Percentiles rank a stretch among this genome's conserved stretches.
phyloP scores from a whole-genome alignment of 2,888 invertebrate species.

The Belgica antarctica region DNA sequence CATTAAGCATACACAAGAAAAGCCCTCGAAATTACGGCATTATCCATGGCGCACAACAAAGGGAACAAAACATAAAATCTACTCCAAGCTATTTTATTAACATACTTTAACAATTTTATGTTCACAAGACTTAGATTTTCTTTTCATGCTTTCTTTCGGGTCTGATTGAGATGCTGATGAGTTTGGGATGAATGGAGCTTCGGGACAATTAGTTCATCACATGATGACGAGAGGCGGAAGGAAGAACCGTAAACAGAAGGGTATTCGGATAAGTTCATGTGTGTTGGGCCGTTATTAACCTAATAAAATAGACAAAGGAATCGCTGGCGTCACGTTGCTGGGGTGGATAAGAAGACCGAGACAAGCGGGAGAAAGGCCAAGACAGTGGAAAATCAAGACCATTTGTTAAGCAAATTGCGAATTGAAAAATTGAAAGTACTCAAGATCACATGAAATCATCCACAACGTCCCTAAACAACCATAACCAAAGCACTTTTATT shows the following conservation, averaged over 20 bases:
- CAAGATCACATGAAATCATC: too few species aligned
- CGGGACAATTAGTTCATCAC: constrained; percentile 1
- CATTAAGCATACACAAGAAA: constrained; percentile 43
- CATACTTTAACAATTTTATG: constrained; percentile 40
- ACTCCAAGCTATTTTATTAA: constrained; percentile 44
- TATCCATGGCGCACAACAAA: constrained; percentile 40
- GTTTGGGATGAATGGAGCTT: neutral
- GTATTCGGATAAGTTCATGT: too few species aligned
- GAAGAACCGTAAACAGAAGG: neutral
- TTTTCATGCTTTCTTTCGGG: neutral
- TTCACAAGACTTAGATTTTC: constrained; percentile 9
- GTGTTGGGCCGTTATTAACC: too few species aligned
- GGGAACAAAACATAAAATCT: constrained; percentile 43
- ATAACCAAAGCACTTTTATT: constrained; percentile 46
- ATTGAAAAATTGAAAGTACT: too few species aligned
- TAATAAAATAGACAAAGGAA: too few species aligned
- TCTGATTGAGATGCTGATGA: constrained; percentile 10
- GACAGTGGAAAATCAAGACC: too few species aligned
- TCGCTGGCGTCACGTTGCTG: too few species aligned
- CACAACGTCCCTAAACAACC: too few species aligned
- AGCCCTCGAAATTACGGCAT: constrained; percentile 42
- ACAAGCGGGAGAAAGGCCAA: too few species aligned
- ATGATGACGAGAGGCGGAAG: too few species aligned
- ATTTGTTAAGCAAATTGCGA: too few species aligned
- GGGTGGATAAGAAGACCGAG: too few species aligned